Evolutionary conservation across 2,113 vertebrate species (phyloP), one percentile per base, ranked within the genome.

Genomic region (Nycticorax nycticorax): DNA sequence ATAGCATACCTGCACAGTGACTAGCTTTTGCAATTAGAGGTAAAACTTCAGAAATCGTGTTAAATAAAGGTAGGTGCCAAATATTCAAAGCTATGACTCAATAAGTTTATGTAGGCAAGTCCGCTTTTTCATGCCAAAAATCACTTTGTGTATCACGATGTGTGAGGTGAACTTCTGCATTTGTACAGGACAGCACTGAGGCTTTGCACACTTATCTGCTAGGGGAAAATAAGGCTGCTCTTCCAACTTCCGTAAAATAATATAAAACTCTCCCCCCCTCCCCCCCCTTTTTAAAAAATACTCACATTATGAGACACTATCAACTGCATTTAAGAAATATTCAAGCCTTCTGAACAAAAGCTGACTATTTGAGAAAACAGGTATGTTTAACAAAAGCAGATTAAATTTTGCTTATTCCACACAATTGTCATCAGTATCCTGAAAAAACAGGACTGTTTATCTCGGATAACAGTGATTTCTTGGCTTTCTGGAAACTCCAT

Each of bases 111-210:
- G 21, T 19, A 62, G 60, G 9, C 6, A 83, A 45, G 45, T 8
- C 41, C 5, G 22, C 1, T 43, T 79, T 80, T 74, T n/a, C 6
- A 53, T 8, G 30, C 33, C 21, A 86, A 83, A 78, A 80, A 69
- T 52, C 4, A 45, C 37, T n/a, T 76, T 60, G n/a, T 33, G 48
- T 52, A 73, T 47, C 45, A 57, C 0, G 0, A 35, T 20, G 9
- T 28, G 18, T 28, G 14, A 85, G 33, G 21, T 66, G 18, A 87
- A 62, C 15, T 50, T 50, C 37, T 50, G 24, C 63, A 16, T 60
- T 48, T 72, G 28, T 50, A 62, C 10, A 76, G 45, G 12, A 82
- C 16, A 92, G 47, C 47, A 55, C 15, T 35, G 27, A 64, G 16
- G 14, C 33, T 55, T 59, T 62, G 41, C 23, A 80, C 22, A 15